Evolutionary conservation across 1,140 invertebrate genomes (phyloP), one percentile per base, ranked within the genome.

Genomic region (Leptinotarsa texana): DNA sequence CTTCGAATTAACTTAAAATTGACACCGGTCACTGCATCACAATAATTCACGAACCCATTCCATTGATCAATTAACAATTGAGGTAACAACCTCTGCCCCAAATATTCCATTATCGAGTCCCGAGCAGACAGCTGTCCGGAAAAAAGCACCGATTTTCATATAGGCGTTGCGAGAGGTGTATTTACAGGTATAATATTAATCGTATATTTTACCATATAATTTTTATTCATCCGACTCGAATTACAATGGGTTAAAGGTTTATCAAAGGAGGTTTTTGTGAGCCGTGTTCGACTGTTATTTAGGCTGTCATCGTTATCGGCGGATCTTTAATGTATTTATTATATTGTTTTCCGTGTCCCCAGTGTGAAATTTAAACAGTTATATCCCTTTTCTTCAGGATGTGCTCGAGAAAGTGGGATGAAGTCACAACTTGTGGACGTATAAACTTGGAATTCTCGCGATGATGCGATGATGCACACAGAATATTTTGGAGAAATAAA

Each of bases 121-220:
- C 42, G 27, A 22, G n/a, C 42, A 42, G 65, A 17, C 65, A 67
- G 65, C 65, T 67, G 65, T 42, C 24, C 51, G 17, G 24, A 8
- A 63, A 63, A 63, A 67, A 67, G 65, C 24, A 67, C 65, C 65
- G 65, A 67, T 33, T 33, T 67, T 67, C 18, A 67, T 17, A 67
- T 18, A 67, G 65, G 65, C 65, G 65, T 24, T 67, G 65, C 42
- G 15, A 33, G 1, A 67, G 65, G 65, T 67, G 65, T 67, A 24
- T 67, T 67, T 67, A 67, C 65, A 67, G 65, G 65, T 67, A 57
- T 57, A 67, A 67, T 67, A 67, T 67, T 67, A 67, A 67, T 67
- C 65, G 65, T 67, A 67, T 67, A 67, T 67, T 67, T 67, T 27
- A 67, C 65, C 65, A 67, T 67, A 67, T 67, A 67, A 67, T 67